Evolutionary conservation across 2,888 invertebrate genomes (phyloP), one percentile per base, ranked within the genome.

Genomic region (Trissolcus brochymenae): DNA sequence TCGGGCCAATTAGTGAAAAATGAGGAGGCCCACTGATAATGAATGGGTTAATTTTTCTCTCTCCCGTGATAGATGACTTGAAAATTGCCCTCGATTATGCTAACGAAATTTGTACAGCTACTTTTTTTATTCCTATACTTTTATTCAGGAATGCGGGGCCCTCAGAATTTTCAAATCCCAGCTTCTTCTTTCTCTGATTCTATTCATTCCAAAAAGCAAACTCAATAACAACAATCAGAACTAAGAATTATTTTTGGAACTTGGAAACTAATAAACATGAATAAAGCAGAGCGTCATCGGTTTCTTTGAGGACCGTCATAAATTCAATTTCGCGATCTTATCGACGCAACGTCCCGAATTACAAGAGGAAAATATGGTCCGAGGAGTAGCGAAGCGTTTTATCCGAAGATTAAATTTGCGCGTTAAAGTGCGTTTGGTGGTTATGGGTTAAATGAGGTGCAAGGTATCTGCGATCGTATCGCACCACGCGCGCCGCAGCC

Each of bases 381-480:
- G 74, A 54, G 61, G 62, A 71, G 76, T 60, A 60, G 73, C 71
- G 49, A 51, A 64, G 68, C 67, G 73, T 78, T 78, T 76, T 71
- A 70, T 71, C 75, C 76, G 54, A 53, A 80, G 81, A 81, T 81
- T 79, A 81, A 81, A 81, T 77, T 81, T 78, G 66, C 78, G 78
- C 79, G 62, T 60, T 70, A 60, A 68, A 76, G 65, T 51, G 68
- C 55, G 59, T 75, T 77, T 70, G 73, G 75, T 75, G 79, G 79
- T 81, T 79, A 77, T 76, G 78, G 79, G 80, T 78, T 80, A 79
- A 82, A 80, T 79, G 80, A 81, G 79, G 76, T 79, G 81, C 77
- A 78, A 80, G 81, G 57, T 77, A 79, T 74, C 74, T 73, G 60
- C 78, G 80, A 80, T 77, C 70, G 79, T 73, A 70, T 70, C 66